Base-by-base conservation (phyloP, 2,113 vertebrate genomes). In the Murina feae region DNA sequence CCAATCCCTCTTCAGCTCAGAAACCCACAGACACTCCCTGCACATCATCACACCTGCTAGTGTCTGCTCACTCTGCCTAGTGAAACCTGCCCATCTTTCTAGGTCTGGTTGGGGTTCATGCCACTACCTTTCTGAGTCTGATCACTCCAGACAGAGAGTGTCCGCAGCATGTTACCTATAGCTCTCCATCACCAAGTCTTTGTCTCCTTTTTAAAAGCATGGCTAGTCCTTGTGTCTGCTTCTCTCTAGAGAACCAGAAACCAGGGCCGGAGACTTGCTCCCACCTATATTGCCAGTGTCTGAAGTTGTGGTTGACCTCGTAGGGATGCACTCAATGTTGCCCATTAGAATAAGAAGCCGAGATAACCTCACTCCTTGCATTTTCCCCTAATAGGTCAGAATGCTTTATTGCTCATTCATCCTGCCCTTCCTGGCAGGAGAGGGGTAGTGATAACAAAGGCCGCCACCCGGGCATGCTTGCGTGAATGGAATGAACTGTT, bases 141-240 rank as follows among this genome's bases (percentile, higher is more conserved):
- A 42, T 37, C 13, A 30, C 51, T 83, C n/a, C 28, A 65, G 53
- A 51, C 18, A 58, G 13, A 74, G 74, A 47, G 16, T 66, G 42
- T 74, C 53, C 0, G 0, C 18, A 65, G n/a, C 47, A 6, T 23
- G 1, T 37, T 47, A 39, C 42, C 55, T 86, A 0, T 18, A 1
- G 78, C 39, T 55, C 39, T 7, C 51, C 18, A 44, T 55, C 32
- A 13, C 44, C 1, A 1, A 55, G 42, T 30, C n/a, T 30, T 87
- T 72, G 12, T 37, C 12, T 53, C 49, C 30, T 60, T 84, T 78
- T 69, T 30, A 65, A 69, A 86, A 58, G 23, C 20, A 5, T 13
- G 14, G 14, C 37, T 21, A 30, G 9, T 37, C 4, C 8, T 35
- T 0, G 1, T 39, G 21, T 65, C 30, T 83, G n/a, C 2, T 9